A percentile compares a stretch with the other conserved stretches of the same genome.
These are phyloP conservation scores for Todiramphus chloris DNA, from an alignment of 2,113 vertebrate species.

Conservation along the genomic window DNA sequence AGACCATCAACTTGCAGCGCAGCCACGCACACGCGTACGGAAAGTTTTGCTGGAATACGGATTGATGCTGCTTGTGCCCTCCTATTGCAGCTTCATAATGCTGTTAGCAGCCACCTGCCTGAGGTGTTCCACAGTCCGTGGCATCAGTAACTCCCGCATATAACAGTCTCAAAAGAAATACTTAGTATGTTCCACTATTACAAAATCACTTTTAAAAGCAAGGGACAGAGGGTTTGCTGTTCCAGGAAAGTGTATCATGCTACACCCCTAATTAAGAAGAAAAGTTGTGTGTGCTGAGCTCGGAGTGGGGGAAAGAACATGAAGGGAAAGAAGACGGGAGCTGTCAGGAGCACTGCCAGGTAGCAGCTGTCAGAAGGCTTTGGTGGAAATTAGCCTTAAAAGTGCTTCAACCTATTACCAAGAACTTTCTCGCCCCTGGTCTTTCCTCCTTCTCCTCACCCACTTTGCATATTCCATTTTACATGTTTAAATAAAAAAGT, in stretches of 20 bases:
- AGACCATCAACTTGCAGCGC: accelerated
- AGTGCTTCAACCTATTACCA: slow-evolving; percentile 5
- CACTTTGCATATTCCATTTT: slow-evolving; percentile 71
- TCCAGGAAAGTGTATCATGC: background rate
- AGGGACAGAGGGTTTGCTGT: background rate
- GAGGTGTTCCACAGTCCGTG: accelerated
- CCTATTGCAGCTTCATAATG: accelerated
- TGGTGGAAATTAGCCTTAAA: background rate
- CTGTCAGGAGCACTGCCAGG: background rate
- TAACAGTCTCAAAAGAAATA: background rate
- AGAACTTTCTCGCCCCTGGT: slow-evolving; percentile 30
- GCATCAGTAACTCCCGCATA: no score
- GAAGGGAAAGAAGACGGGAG: background rate
- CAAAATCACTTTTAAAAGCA: background rate
- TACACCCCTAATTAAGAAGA: background rate
- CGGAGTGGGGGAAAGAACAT: background rate
- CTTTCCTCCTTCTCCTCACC: slow-evolving; percentile 33
- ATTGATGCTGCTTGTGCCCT: accelerated
- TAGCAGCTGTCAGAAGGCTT: background rate
- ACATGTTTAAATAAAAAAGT: slow-evolving; percentile 71
- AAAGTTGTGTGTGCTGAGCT: background rate
- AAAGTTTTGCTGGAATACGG: no score
- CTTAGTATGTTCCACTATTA: background rate
- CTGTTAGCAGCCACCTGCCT: accelerated
- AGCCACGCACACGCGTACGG: accelerated